phyloP scores from a whole-genome alignment of 2,113 vertebrate genomes.

The Syngnathoides biaculeatus region DNA sequence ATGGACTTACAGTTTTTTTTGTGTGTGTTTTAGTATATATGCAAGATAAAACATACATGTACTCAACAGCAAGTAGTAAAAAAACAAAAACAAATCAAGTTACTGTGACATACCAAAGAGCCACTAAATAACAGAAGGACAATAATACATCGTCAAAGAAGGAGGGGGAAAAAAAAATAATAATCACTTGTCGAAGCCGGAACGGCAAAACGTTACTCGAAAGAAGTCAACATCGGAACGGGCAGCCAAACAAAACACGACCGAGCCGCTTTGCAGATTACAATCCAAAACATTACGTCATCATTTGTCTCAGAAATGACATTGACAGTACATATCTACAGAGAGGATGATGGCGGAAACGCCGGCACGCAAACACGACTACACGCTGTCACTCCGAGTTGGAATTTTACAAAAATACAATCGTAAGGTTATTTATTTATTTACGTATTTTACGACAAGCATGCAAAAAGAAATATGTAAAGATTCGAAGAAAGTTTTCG shows the following conservation, averaged over 20 bases:
- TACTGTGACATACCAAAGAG: slow-evolving; percentile 52
- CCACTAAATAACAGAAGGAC: background rate
- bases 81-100: slow-evolving; percentile 18
- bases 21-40: slow-evolving; percentile 52
- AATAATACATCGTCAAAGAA: background rate
- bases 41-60: slow-evolving; percentile 46
- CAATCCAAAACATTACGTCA: slow-evolving; percentile 58
- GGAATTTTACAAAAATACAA: no score
- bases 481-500: background rate
- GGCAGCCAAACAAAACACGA: no score
- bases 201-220: slow-evolving; percentile 48
- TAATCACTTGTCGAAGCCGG: slow-evolving; percentile 35
- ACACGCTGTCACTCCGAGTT: slow-evolving; percentile 27
- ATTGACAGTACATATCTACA: slow-evolving; percentile 70
- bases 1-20: slow-evolving; percentile 54
- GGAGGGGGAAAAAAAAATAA: slow-evolving; percentile 18
- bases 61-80: slow-evolving; percentile 34
- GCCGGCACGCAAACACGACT: slow-evolving; percentile 30
- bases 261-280: no score
- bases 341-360: slow-evolving; percentile 10
- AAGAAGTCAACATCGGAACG: slow-evolving; percentile 54
- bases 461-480: no score
- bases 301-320: slow-evolving; percentile 64
- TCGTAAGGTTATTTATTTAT: no score
- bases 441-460: no score